Evolutionary conservation across 2,888 invertebrate species (phyloP), one percentile per base, ranked within the genome.

Genomic region (Aphidoletes aphidimyza): DNA sequence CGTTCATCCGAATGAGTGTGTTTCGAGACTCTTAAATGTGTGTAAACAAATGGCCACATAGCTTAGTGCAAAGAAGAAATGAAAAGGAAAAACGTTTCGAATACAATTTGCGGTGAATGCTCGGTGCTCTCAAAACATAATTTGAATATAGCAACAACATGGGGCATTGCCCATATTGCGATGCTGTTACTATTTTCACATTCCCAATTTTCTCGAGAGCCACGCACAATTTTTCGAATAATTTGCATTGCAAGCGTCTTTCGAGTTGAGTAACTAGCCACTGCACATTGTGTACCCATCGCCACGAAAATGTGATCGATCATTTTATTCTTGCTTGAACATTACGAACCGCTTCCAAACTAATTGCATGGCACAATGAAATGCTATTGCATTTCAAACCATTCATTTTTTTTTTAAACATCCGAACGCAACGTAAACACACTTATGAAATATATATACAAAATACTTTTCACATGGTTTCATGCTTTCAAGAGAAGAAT

Each of bases 101-200:
- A n/a, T n/a, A n/a, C n/a, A n/a, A n/a, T 54, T 54, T 54, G n/a
- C 69, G 69, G 69, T 69, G 26, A 34, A 69, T 69, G 34, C 17
- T 30, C 34, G 69, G n/a, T 69, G 69, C 69, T 69, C 69, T 30
- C 30, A 69, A 69, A 69, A 69, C 69, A 30, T 69, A 69, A 69
- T 69, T 69, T 54, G 30, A 69, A 30, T 69, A 30, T 69, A 42
- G 30, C 69, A 69, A 14, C 69, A 42, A 14, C 30, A 14, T 14
- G 2, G 30, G 14, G 42, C 8, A 42, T 42, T 42, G 14, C n/a
- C 8, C 42, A 14, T 47, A 3, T 47, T 19, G 47, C 19, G 11
- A 14, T 47, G 47, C 17, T 17, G 17, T 14, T 47, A 14, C 69
- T 3, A 69, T 30, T 69, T 69, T 69, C 30, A 30, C 30, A 69